A percentile compares a stretch with the other conserved stretches of the same genome.
phyloP scores from a whole-genome alignment of 2,113 vertebrate genomes.

The Taurulus bubalis region DNA sequence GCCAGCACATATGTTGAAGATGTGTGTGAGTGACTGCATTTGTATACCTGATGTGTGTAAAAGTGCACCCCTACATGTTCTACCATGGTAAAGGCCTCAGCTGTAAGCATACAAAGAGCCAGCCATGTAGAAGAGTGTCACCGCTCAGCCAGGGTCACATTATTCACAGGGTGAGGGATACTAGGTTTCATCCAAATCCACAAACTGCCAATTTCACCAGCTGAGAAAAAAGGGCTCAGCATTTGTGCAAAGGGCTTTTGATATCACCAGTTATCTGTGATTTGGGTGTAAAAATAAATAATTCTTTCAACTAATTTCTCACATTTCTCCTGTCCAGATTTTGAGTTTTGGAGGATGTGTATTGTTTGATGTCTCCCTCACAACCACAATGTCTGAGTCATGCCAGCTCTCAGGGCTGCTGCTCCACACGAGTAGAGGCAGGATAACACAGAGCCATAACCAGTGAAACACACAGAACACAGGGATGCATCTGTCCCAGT shows the following conservation, averaged over 20 bases:
- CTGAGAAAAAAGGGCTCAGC: not conserved
- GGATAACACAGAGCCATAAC: constrained; percentile 7
- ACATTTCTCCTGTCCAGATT: constrained; percentile 26
- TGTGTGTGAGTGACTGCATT: constrained; percentile 18
- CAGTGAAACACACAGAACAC: constrained; percentile 21
- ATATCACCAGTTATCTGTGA: not conserved
- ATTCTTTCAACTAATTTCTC: constrained; percentile 9
- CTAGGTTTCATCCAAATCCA: constrained; percentile 20
- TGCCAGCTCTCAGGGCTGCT: constrained; percentile 24
- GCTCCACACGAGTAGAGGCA: constrained; percentile 3
- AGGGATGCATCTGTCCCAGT: constrained; percentile 26
- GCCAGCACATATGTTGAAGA: constrained; percentile 2
- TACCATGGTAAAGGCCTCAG: constrained; percentile 45
- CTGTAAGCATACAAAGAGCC: constrained; percentile 36
- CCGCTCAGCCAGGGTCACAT: constrained; percentile 26
- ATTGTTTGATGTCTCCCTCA: constrained; percentile 26
- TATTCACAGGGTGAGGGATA: constrained; percentile 6
- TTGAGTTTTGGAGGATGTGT: not conserved
- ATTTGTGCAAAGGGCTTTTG: not conserved
- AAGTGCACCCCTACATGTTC: constrained; percentile 16
- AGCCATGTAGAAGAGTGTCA: constrained; percentile 47
- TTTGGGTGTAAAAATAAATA: too few relatives aligned
- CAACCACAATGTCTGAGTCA: constrained; percentile 25
- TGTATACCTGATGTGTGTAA: not conserved
- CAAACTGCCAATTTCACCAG: not conserved